Conservation (phyloP, 2,797 vertebrate genomes). For the Gymnoscopelus microlampas region DNA sequence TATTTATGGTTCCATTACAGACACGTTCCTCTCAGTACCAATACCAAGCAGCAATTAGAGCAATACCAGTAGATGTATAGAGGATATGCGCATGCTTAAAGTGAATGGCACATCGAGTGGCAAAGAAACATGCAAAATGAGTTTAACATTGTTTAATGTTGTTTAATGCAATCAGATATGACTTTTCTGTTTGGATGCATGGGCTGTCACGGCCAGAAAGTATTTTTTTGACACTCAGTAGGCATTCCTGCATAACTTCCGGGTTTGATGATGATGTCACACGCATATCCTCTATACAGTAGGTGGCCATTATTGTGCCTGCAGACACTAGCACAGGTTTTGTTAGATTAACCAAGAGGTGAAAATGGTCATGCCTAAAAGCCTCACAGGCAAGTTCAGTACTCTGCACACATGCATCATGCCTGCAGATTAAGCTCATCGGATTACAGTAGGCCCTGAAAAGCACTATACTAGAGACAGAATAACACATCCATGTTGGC, state of each 20-base stretch:
- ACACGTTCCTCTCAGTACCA: slow-evolving; percentile 48
- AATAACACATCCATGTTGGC: slow-evolving; percentile 33
- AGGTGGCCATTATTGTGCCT: slow-evolving; percentile 31
- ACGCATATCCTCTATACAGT: no score
- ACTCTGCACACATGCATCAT: slow-evolving; percentile 28
- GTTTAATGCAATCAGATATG: no score
- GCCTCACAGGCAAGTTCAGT: slow-evolving; percentile 33
- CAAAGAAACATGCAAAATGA: no score
- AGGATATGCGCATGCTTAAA: no score
- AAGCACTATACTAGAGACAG: slow-evolving; percentile 39
- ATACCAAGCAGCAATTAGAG: slow-evolving; percentile 44
- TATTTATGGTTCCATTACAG: slow-evolving; percentile 43
- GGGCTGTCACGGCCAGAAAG: no score
- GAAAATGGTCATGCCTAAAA: slow-evolving; percentile 48
- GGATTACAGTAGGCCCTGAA: slow-evolving; percentile 62
- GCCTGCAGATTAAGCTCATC: slow-evolving; percentile 64
- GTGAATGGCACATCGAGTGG: no score
- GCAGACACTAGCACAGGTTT: slow-evolving; percentile 42
- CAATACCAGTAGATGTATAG: slow-evolving; percentile 27
- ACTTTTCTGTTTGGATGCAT: no score
- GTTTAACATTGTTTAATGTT: no score
- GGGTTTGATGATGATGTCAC: no score
- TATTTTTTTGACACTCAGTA: no score
- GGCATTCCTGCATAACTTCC: no score
- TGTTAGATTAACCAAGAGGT: slow-evolving; percentile 22